phyloP scores from a whole-genome alignment of 2,113 vertebrate species.

The Chionis minor region DNA sequence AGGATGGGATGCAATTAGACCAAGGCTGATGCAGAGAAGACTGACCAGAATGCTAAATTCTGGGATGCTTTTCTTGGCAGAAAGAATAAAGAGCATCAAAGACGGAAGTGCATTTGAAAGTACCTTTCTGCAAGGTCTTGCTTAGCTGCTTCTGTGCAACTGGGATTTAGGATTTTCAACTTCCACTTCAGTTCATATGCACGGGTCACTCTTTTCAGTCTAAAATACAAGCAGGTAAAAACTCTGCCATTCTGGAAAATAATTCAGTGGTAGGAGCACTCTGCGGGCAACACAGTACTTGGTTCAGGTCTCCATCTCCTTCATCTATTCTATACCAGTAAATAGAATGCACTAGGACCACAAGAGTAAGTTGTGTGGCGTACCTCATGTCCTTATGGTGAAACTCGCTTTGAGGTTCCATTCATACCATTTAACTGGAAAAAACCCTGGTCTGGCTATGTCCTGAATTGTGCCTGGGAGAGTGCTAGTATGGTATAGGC shows the following conservation, averaged over 20 bases:
- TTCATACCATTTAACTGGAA: neutral
- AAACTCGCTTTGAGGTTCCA: too few species aligned
- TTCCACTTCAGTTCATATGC: neutral
- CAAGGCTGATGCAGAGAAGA: neutral
- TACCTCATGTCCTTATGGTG: neutral
- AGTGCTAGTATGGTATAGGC: neutral
- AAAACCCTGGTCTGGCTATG: fast-evolving
- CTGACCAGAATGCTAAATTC: neutral
- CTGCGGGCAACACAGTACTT: neutral
- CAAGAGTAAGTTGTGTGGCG: neutral
- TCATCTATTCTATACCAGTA: neutral
- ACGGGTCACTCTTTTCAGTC: neutral
- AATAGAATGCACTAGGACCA: neutral
- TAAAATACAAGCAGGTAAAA: neutral
- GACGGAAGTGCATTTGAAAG: neutral
- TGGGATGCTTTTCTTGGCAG: neutral
- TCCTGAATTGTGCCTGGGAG: neutral
- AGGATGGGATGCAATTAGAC: neutral
- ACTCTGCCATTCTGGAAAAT: neutral
- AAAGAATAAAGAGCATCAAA: neutral
- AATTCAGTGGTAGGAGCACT: neutral
- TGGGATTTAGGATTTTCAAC: neutral
- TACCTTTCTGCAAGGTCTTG: neutral
- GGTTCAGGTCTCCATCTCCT: neutral
- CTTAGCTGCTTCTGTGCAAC: neutral